These are phyloP conservation scores for Halyomorpha halys DNA, from an alignment of 1,140 invertebrate species.

Conservation along the genomic window DNA sequence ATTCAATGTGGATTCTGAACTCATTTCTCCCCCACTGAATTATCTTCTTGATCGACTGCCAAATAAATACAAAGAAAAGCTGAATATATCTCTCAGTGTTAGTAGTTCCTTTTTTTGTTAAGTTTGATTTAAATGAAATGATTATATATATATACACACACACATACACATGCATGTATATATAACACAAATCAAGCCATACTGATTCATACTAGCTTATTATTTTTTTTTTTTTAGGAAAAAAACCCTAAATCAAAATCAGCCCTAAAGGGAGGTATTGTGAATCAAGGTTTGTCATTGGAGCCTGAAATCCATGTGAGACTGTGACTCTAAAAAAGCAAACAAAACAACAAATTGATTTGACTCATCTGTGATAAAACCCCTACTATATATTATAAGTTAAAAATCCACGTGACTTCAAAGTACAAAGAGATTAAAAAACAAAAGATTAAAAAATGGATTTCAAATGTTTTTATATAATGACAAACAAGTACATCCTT, in stretches of 20 bases:
- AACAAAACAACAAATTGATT: not conserved
- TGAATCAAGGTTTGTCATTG: conserved; percentile 5
- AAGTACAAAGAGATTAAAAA: conserved; percentile 13
- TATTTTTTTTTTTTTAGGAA: not conserved
- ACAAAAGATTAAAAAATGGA: not conserved
- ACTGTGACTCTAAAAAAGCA: not conserved
- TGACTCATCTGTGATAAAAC: conserved; percentile 13
- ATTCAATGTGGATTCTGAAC: conserved; percentile 41
- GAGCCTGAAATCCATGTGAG: not conserved
- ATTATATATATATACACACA: not conserved
- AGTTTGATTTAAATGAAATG: not conserved
- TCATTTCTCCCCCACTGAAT: conserved; percentile 43
- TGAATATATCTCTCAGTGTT: conserved; percentile 12
- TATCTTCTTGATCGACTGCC: conserved; percentile 24
- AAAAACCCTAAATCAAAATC: not conserved
- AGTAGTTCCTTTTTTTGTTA: not conserved
- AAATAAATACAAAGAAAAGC: conserved; percentile 23
- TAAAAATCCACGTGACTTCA: conserved; percentile 3
- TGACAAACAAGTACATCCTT: conserved; percentile 12
- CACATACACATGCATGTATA: too few relatives aligned
- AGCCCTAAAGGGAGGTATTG: not conserved
- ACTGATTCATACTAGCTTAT: not conserved
- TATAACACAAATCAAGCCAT: not conserved
- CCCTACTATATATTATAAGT: not conserved
- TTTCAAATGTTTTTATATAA: conserved; percentile 11